A percentile compares a stretch with the other conserved stretches of the same genome.
These are phyloP conservation scores for Platysternon megacephalum DNA, from an alignment of 2,113 vertebrate species.

Conservation along the genomic window DNA sequence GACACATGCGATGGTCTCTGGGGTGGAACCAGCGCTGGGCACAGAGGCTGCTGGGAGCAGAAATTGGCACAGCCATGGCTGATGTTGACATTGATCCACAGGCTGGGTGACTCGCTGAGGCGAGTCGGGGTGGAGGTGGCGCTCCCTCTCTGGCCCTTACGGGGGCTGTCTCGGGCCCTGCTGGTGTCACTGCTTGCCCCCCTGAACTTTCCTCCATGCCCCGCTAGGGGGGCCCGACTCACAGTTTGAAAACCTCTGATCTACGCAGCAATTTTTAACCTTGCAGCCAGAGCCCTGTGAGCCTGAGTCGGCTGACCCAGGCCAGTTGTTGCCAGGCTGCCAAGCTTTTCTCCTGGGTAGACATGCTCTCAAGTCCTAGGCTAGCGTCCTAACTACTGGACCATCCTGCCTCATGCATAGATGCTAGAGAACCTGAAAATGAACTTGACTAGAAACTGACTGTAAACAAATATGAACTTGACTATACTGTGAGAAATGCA, in stretches of 20 bases:
- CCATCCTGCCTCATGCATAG: conserved; percentile 47
- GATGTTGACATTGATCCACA: background rate
- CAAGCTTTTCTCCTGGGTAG: background rate
- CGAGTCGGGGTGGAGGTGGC: background rate
- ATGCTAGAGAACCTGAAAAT: conserved; percentile 26
- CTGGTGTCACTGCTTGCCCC: background rate
- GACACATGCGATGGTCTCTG: background rate
- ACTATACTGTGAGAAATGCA: conserved; percentile 57
- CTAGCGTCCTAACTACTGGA: conserved; percentile 40
- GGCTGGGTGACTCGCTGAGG: background rate
- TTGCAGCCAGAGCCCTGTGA: background rate
- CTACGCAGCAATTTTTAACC: background rate
- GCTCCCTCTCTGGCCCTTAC: background rate
- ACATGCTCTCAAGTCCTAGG: background rate
- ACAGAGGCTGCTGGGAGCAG: background rate
- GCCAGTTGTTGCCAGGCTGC: background rate
- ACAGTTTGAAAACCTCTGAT: background rate
- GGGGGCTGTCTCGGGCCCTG: background rate
- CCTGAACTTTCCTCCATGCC: background rate
- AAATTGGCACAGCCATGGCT: background rate
- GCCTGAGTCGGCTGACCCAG: background rate
- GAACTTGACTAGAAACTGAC: conserved; percentile 57
- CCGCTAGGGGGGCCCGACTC: too few species aligned
- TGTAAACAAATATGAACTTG: conserved; percentile 22
- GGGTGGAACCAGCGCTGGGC: background rate